A percentile compares a stretch with the other conserved stretches of the same genome.
These are phyloP conservation scores for Stenchaetothrips biformis DNA, from an alignment of 2,888 invertebrate genomes.

Conservation along the genomic window DNA sequence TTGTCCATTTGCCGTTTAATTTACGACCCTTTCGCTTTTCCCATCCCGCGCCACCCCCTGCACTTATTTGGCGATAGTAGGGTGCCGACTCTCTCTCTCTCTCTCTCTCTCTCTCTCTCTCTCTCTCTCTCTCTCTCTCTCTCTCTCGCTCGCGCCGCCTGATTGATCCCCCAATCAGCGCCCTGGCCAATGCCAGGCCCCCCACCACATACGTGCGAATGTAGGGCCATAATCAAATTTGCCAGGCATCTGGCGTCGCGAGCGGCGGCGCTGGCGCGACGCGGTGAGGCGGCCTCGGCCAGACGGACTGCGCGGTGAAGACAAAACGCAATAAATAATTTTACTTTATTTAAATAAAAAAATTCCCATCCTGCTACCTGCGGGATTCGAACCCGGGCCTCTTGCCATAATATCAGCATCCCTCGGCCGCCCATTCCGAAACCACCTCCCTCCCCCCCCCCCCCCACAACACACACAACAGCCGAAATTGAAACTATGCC, in stretches of 20 bases:
- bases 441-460: too few relatives aligned
- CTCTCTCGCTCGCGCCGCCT: background rate
- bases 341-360: too few relatives aligned
- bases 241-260: conserved; percentile 18
- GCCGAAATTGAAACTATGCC: too few relatives aligned
- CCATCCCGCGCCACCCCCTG: background rate
- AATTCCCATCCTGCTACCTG: too few relatives aligned
- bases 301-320: too few relatives aligned
- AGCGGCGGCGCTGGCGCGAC: too few relatives aligned
- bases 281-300: too few relatives aligned
- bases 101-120: conserved; percentile 14
- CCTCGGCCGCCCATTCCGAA: too few relatives aligned
- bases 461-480: too few relatives aligned
- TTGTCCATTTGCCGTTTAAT: conserved; percentile 25
- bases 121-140: conserved; percentile 19
- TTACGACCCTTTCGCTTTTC: conserved; percentile 18
- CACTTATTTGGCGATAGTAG: background rate
- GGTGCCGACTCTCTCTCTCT: background rate
- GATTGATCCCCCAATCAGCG: conserved; percentile 24
- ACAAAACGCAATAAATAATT: too few relatives aligned
- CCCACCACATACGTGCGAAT: conserved; percentile 12
- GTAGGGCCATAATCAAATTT: conserved; percentile 21
- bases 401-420: too few relatives aligned
- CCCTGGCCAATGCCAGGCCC: conserved; percentile 12
- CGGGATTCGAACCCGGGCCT: too few relatives aligned